Conservation (phyloP, 2,113 vertebrate genomes). For the Oostethus manadensis region DNA sequence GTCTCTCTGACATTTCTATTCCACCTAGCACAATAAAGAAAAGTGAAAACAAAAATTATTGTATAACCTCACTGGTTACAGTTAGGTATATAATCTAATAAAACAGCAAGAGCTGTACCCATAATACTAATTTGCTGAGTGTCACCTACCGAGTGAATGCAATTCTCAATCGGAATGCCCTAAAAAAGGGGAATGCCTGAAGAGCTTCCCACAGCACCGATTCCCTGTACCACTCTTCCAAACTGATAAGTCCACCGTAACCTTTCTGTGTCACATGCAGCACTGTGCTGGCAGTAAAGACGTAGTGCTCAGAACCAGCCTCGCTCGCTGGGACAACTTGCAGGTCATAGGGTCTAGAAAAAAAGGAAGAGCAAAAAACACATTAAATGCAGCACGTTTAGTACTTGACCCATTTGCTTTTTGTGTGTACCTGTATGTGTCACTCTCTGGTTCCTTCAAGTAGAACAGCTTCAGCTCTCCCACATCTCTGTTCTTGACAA, state of each 20-base stretch:
- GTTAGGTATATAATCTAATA: neutral
- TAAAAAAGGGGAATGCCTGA: constrained; percentile 73
- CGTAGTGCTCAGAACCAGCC: constrained; percentile 72
- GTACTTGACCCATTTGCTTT: neutral
- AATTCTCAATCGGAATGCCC: constrained; percentile 66
- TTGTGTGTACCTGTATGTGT: constrained; percentile 46
- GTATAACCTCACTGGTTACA: neutral
- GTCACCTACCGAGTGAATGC: constrained; percentile 65
- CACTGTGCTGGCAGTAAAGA: constrained; percentile 73
- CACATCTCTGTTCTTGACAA: constrained; percentile 28
- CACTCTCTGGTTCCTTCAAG: constrained; percentile 44
- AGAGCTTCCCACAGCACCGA: constrained; percentile 70
- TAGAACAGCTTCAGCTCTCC: constrained; percentile 39
- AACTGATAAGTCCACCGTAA: constrained; percentile 54
- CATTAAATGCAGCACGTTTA: neutral
- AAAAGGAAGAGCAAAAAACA: constrained; percentile 15
- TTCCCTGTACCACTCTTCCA: constrained; percentile 75
- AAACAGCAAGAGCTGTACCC: neutral
- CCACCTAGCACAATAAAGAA: constrained; percentile 65
- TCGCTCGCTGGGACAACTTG: constrained; percentile 53
- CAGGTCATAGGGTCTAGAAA: constrained; percentile 75
- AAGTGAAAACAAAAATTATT: neutral
- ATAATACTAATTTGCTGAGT: too few species aligned
- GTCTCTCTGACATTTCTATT: constrained; percentile 39
- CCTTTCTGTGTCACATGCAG: constrained; percentile 69